These are phyloP conservation scores for Sebastes flavidus DNA, from an alignment of 2,797 vertebrate species.

Conservation along the genomic window DNA sequence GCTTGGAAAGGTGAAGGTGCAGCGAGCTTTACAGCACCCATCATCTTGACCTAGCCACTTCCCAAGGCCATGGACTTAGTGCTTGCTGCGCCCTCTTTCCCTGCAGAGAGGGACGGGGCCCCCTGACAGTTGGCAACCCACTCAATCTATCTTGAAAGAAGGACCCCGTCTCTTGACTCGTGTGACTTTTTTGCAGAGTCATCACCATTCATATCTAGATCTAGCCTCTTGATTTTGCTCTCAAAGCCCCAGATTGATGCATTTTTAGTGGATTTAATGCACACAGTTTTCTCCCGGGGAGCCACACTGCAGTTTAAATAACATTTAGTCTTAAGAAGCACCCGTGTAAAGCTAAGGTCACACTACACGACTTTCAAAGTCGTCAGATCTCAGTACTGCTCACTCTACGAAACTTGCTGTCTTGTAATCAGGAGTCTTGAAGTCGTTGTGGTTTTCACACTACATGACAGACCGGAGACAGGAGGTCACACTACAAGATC, in stretches of 20 bases:
- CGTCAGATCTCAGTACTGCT: no score
- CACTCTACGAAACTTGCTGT: no score
- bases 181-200: not conserved
- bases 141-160: not conserved
- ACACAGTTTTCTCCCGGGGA: not conserved
- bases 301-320: not conserved
- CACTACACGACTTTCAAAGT: no score
- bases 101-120: no score
- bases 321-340: no score
- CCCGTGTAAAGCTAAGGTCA: no score
- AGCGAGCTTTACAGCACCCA: not conserved
- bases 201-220: not conserved
- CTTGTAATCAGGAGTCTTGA: no score
- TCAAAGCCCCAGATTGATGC: no score
- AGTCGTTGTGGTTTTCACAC: no score
- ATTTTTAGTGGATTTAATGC: not conserved
- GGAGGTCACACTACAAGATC: no score
- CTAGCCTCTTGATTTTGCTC: not conserved
- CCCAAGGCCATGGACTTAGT: not conserved
- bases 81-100: no score
- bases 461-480: no score
- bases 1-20: not conserved
- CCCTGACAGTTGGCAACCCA: not conserved
- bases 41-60: accelerated
- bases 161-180: not conserved